Base-by-base conservation (phyloP, 2,797 vertebrate genomes). In the Linurgus olivaceus region DNA sequence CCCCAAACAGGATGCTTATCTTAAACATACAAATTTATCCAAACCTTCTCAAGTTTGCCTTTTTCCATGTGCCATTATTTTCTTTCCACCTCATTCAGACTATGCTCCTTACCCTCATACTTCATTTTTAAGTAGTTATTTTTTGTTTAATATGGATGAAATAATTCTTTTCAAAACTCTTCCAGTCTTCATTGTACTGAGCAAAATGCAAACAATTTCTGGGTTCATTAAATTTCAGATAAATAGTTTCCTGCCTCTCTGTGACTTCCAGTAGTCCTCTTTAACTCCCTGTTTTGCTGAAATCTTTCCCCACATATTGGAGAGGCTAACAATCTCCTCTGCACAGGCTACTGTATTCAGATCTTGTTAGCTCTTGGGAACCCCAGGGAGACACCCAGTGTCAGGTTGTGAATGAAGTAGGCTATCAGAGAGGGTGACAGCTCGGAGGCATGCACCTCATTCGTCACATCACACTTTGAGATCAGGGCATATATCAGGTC, bases 1-100 rank as follows among this genome's bases (percentile, higher is more conserved):
- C 23, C 54, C 70, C 72, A 92, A 94, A 91, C 66, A 72, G 76
- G 86, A 79, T 90, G 54, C 87, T 94, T 95, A 94, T 93, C 93
- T 97, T 96, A 90, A 95, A 71, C 86, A 92, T 71, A 96, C 90
- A 93, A 33, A 93, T 93, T 92, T 81, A 74, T 79, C 92, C 75
- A 77, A 87, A 61, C n/a, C 37, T 89, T 71, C 88, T 42, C 52
- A 89, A 73, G 57, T 80, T 85, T 82, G n/a, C 63, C 20, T 82
- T 90, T 76, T 80, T 62, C 23, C 11, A 23, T 48, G 38, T 77
- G 54, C 52, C 62, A 44, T 90, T 92, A 58, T 77, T 90, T 96
- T 94, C 65, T 73, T 91, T 70, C 26, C 37, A 71, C 9, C 13
- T 90, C 38, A 13, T 33, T 96, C 77, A 67, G 25, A 15, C 28